Percentiles rank a stretch among this genome's conserved stretches.
phyloP scores from a whole-genome alignment of 2,113 vertebrate species.

The Sprattus sprattus region DNA sequence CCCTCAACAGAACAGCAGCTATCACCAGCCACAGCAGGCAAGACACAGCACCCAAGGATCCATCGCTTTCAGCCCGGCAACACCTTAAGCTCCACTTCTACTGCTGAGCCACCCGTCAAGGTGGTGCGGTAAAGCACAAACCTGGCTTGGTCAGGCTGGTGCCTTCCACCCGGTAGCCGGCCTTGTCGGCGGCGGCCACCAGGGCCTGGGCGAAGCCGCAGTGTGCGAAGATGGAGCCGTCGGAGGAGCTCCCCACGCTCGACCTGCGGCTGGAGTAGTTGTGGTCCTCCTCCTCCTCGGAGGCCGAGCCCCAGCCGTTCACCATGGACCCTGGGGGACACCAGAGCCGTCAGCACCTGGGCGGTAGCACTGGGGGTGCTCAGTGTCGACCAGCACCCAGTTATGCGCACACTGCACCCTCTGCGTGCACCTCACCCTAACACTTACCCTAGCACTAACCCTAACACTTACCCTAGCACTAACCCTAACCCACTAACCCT shows the following conservation, averaged over 20 bases:
- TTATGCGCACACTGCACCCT: no score
- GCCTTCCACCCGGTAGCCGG: constrained; percentile 92
- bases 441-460: no score
- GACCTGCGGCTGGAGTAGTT: constrained; percentile 96
- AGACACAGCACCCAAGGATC: constrained; percentile 27
- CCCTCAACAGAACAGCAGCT: not conserved
- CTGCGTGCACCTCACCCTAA: no score
- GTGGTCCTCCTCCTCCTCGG: constrained; percentile 93
- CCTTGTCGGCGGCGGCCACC: constrained; percentile 94
- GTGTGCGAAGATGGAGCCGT: constrained; percentile 93
- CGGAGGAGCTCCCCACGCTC: constrained; percentile 93
- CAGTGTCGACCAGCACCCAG: not conserved
- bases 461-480: no score
- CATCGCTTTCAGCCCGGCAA: constrained; percentile 2
- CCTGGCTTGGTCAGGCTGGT: constrained; percentile 94
- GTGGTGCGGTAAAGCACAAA: constrained; percentile 68
- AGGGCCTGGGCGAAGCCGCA: constrained; percentile 94
- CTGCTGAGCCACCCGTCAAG: not conserved
- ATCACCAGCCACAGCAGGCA: constrained; percentile 11
- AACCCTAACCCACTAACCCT: no score
- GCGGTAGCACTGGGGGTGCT: not conserved
- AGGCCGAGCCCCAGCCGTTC: constrained; percentile 98
- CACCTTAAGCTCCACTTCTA: not conserved
- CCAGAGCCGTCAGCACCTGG: constrained; percentile 37
- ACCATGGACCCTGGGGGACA: constrained; percentile 93